Percentiles rank a stretch among this genome's conserved stretches.
These are phyloP conservation scores for Strix aluco DNA, from an alignment of 2,113 vertebrate species.

Conservation along the genomic window DNA sequence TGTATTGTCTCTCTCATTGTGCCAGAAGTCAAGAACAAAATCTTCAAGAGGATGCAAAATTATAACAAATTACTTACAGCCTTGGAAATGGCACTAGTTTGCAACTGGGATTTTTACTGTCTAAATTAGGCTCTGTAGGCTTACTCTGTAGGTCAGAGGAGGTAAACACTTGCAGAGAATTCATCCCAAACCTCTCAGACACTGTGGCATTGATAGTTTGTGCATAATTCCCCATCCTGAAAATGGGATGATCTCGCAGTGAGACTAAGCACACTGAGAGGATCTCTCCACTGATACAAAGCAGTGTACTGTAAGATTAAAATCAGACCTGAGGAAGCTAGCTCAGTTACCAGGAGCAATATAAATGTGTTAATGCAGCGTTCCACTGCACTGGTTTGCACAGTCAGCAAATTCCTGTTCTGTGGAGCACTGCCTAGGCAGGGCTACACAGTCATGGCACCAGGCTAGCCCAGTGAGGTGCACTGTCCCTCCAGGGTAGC, in stretches of 20 bases:
- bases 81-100: not conserved
- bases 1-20: not conserved
- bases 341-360: not conserved
- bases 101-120: not conserved
- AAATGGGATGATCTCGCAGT: not conserved
- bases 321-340: not conserved
- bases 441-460: not conserved
- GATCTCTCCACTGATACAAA: not conserved
- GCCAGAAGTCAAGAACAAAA: not conserved
- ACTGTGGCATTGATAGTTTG: too few relatives aligned
- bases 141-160: not conserved
- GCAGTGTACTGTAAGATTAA: not conserved
- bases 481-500: not conserved
- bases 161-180: not conserved
- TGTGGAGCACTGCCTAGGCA: not conserved
- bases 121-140: not conserved
- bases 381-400: not conserved
- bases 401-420: accelerated
- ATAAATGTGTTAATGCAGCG: accelerated
- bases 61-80: not conserved
- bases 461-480: not conserved
- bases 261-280: not conserved
- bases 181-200: not conserved
- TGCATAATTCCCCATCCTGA: not conserved
- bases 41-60: not conserved